A percentile compares a stretch with the other conserved stretches of the same genome.
phyloP scores from a whole-genome alignment of 2,797 vertebrate genomes.

The Muscicapa striata region DNA sequence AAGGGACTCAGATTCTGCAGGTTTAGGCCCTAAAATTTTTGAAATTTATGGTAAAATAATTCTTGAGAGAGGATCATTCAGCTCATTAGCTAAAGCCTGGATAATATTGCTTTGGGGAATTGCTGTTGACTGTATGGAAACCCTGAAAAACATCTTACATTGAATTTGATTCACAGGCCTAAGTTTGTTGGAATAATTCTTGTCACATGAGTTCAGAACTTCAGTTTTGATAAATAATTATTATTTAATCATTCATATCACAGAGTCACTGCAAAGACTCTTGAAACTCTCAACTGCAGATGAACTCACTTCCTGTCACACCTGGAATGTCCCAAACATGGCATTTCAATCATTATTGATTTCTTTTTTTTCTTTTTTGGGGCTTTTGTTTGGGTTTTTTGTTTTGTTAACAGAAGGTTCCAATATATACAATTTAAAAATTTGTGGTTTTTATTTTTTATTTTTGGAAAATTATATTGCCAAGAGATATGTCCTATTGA shows the following conservation, averaged over 20 bases:
- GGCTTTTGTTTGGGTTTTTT: neutral
- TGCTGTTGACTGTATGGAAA: neutral
- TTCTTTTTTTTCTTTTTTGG: fast-evolving
- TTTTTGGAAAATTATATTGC: neutral
- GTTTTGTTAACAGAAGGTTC: neutral
- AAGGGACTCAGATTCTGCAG: neutral
- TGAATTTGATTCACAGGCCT: neutral
- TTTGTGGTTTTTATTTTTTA: fast-evolving
- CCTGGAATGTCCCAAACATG: neutral
- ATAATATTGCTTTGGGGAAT: neutral
- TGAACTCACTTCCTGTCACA: neutral
- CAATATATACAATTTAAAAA: neutral
- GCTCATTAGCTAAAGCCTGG: neutral
- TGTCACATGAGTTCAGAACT: neutral
- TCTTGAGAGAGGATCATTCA: neutral
- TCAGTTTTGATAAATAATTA: neutral
- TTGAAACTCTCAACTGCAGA: neutral
- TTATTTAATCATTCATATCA: neutral
- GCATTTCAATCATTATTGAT: neutral
- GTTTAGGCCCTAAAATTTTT: neutral
- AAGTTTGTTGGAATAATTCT: neutral
- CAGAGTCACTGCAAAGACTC: neutral
- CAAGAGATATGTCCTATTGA: neutral
- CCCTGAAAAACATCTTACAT: neutral
- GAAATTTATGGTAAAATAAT: neutral